Evolutionary conservation across 1,140 invertebrate species (phyloP).

Genomic region (Asbolus verrucosus): DNA sequence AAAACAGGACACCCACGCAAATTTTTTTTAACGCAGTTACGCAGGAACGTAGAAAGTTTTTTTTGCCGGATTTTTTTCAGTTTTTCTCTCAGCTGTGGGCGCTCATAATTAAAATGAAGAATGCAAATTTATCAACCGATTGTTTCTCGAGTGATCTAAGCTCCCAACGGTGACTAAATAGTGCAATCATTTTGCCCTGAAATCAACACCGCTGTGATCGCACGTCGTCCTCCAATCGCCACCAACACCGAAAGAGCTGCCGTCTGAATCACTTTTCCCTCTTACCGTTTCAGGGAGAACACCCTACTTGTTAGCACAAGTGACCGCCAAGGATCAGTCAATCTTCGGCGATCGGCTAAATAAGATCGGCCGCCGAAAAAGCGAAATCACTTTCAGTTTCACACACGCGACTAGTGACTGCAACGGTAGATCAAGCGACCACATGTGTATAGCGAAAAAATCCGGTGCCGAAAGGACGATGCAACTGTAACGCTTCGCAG

Average conservation of each 20-base stretch:
- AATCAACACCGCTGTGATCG: slow-evolving; percentile 26
- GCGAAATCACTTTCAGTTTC: slow-evolving; percentile 50
- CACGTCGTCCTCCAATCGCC: slow-evolving; percentile 20
- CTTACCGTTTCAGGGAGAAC: slow-evolving; percentile 40
- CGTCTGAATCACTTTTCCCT: slow-evolving; percentile 47
- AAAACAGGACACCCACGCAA: no score
- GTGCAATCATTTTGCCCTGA: slow-evolving; percentile 18
- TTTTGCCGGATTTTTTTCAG: no score
- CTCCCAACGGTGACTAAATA: no score
- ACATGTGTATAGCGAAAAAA: slow-evolving; percentile 12
- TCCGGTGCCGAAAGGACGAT: slow-evolving; percentile 3
- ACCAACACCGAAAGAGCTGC: slow-evolving; percentile 2
- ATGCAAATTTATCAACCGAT: no score
- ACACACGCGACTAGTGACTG: slow-evolving; percentile 16
- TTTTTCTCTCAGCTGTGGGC: no score
- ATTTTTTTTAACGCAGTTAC: no score
- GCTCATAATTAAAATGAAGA: no score
- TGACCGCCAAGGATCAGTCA: slow-evolving; percentile 48
- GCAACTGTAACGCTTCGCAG: slow-evolving; percentile 14
- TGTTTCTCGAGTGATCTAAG: no score
- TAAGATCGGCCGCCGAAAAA: slow-evolving; percentile 50
- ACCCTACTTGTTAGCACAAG: slow-evolving; percentile 46
- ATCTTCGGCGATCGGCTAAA: slow-evolving; percentile 53
- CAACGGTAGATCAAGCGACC: slow-evolving; percentile 18
- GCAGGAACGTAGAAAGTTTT: no score